Base-by-base conservation (phyloP, 2,113 vertebrate species). In the Catharus fuscescens region DNA sequence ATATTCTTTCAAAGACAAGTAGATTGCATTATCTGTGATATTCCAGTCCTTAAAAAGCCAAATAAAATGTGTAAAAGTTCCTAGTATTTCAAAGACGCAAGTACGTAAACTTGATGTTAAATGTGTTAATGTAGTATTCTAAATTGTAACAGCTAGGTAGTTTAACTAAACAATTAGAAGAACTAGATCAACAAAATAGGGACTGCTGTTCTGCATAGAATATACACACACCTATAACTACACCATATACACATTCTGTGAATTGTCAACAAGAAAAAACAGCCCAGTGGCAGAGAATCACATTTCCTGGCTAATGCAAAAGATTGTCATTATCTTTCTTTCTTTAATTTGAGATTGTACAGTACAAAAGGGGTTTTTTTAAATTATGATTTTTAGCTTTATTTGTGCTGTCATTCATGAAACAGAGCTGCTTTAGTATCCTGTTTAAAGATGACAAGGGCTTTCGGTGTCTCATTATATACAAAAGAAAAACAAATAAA, bases 11-110 rank as follows among this genome's bases (percentile, higher is more conserved):
- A 91, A 97, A 95, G 92, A 92, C 91, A 94, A 95, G 92, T 98
- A 98, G 97, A 87, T 97, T 96, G 97, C 97, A 90, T 97, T 98
- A 95, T 93, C 96, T 98, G 98, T 98, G 97, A 95, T 97, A 98
- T 96, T 97, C 95, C 98, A 98, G 97, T 98, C 97, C 97, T 98
- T 97, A 97, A 91, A 88, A 98, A 98, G 98, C 98, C 98, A 98
- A 98, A 98, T 98, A 98, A 94, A 98, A 97, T 94, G 96, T 98
- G 97, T 98, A 97, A 96, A 96, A 95, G 87, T 98, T 98, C 97
- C 98, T 98, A 98, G 97, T 97, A 98, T 97, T 98, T 98, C 97
- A 98, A 98, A 97, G 96, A 98, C 76, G 85, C 96, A 98, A 98
- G 96, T 97, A 97, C 97, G 96, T 98, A 97, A 98, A 98, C 95